Percentiles rank a stretch among this genome's conserved stretches.
These are phyloP conservation scores for Montipora efflorescens DNA, from an alignment of 64 coral and sea anemone species.

Conservation along the genomic window DNA sequence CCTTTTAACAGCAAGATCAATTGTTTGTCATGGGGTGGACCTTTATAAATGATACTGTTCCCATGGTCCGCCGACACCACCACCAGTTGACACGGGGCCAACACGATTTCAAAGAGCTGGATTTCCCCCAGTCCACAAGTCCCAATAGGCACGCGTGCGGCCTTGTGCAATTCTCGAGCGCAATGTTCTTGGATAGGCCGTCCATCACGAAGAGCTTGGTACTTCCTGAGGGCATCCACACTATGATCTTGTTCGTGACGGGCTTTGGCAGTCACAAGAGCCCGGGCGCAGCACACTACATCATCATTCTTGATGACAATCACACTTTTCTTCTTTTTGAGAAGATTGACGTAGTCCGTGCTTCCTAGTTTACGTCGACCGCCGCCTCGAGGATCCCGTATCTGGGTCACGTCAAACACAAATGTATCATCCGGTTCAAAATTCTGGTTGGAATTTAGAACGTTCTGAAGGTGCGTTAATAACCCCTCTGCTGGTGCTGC, in stretches of 20 bases:
- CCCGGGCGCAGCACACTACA: constrained; percentile 30
- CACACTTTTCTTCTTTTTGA: too few species aligned
- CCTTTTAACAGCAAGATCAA: not conserved
- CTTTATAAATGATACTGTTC: constrained; percentile 42
- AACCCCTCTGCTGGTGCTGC: not conserved
- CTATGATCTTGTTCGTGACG: not conserved
- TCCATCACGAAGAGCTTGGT: not conserved
- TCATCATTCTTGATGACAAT: constrained; percentile 33
- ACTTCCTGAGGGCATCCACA: not conserved
- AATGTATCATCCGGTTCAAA: too few species aligned
- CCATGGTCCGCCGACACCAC: constrained; percentile 52
- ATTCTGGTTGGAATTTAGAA: too few species aligned
- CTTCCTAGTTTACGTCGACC: too few species aligned
- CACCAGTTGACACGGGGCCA: constrained; percentile 46
- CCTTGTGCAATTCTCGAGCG: constrained; percentile 39
- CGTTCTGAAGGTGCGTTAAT: too few species aligned
- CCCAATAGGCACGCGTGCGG: constrained; percentile 13
- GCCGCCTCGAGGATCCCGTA: not conserved
- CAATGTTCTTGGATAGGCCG: not conserved
- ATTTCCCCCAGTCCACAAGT: constrained; percentile 66
- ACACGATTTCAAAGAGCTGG: constrained; percentile 38
- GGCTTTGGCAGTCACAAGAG: constrained; percentile 1
- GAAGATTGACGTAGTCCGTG: too few species aligned
- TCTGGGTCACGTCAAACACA: too few species aligned
- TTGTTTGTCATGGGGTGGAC: constrained; percentile 45